phyloP scores from a whole-genome alignment of 2,113 vertebrate species.

The Brachyistius frenatus region DNA sequence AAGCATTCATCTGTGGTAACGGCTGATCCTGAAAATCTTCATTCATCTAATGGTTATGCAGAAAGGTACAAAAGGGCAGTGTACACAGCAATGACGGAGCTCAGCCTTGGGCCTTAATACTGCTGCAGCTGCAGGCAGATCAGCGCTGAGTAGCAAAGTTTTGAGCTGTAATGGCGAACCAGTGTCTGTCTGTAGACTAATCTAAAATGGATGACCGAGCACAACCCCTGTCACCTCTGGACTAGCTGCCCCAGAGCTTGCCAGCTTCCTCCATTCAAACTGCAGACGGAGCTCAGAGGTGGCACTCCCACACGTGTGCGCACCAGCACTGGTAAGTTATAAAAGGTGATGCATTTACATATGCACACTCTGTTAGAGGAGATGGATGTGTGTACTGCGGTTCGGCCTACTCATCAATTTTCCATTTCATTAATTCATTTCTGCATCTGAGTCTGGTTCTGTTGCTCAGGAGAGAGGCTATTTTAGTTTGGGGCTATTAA shows the following conservation, averaged over 20 bases:
- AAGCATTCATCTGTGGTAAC: constrained; percentile 20
- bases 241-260: constrained; percentile 62
- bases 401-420: not conserved
- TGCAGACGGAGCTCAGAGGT: constrained; percentile 48
- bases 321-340: constrained; percentile 15
- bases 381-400: not conserved
- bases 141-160: constrained; percentile 50
- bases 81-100: constrained; percentile 37
- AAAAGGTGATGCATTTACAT: constrained; percentile 40
- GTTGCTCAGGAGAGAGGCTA: not conserved
- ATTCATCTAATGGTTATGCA: constrained; percentile 28
- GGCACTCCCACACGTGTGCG: constrained; percentile 37
- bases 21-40: constrained; percentile 14
- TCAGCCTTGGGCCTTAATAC: constrained; percentile 47
- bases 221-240: constrained; percentile 73
- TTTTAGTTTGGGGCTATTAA: constrained; percentile 42
- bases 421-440: constrained; percentile 11
- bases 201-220: constrained; percentile 83
- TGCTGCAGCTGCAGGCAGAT: constrained; percentile 59
- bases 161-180: constrained; percentile 67
- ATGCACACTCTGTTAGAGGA: constrained; percentile 21
- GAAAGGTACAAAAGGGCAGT: constrained; percentile 18
- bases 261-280: constrained; percentile 44
- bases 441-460: constrained; percentile 10
- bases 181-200: constrained; percentile 72